Conservation (phyloP, 2,113 vertebrate species). For the Fregata magnificens region DNA sequence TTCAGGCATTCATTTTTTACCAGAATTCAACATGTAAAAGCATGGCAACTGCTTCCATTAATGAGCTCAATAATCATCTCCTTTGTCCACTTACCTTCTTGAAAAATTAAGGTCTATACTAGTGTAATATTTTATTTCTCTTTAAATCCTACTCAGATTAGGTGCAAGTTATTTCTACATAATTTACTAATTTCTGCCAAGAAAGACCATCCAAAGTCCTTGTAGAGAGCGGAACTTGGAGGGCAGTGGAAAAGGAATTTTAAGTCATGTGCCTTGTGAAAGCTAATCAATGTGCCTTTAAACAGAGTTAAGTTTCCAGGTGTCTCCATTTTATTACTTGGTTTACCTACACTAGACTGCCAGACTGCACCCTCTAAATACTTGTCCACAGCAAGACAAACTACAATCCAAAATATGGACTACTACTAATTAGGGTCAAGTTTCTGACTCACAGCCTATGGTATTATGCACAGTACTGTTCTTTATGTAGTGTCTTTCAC, state of each 20-base stretch:
- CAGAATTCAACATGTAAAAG: neutral
- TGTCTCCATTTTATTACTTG: too few relatives aligned
- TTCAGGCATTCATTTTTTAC: neutral
- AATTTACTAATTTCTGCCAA: neutral
- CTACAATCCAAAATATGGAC: neutral
- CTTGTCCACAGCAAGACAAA: neutral
- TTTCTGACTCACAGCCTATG: neutral
- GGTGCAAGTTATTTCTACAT: neutral
- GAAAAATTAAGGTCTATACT: neutral
- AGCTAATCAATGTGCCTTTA: neutral
- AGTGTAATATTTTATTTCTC: neutral
- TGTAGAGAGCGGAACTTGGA: neutral
- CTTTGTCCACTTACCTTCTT: neutral
- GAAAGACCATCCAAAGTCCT: neutral
- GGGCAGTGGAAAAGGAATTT: neutral
- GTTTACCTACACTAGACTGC: neutral
- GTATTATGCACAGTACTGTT: neutral
- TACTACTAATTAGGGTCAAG: neutral
- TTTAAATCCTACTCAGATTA: neutral
- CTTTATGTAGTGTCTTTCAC: neutral
- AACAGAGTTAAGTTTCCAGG: neutral
- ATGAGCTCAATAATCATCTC: neutral
- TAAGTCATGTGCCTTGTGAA: neutral
- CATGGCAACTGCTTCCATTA: neutral
- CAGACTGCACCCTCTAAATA: neutral